These are phyloP conservation scores for Timandra comae DNA, from an alignment of 2,888 invertebrate species.

Conservation along the genomic window DNA sequence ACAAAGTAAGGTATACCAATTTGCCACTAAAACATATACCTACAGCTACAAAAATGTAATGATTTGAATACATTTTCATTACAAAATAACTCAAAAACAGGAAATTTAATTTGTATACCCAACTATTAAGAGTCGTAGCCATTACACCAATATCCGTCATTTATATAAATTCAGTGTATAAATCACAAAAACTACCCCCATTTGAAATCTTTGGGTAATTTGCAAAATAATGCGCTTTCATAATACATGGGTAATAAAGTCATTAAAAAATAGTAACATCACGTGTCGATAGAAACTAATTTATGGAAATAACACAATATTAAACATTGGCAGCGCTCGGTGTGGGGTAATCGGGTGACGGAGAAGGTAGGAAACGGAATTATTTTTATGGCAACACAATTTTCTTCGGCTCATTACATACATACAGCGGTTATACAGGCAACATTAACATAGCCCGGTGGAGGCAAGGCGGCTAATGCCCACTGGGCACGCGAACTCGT, in stretches of 20 bases:
- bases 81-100: no score
- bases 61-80: no score
- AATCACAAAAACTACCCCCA: slow-evolving; percentile 2
- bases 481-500: slow-evolving; percentile 69
- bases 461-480: slow-evolving; percentile 70
- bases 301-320: slow-evolving; percentile 20
- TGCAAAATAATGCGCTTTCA: slow-evolving; percentile 11
- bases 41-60: no score
- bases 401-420: slow-evolving; percentile 75
- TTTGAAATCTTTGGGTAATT: background rate
- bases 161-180: slow-evolving; percentile 1
- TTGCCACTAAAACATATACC: no score
- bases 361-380: slow-evolving; percentile 63
- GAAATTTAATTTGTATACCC: background rate
- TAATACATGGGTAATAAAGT: slow-evolving; percentile 17
- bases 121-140: no score
- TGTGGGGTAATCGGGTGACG: slow-evolving; percentile 48
- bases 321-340: slow-evolving; percentile 10
- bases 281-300: slow-evolving; percentile 19
- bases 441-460: slow-evolving; percentile 74
- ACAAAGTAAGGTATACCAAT: no score
- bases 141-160: background rate
- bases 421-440: slow-evolving; percentile 66
- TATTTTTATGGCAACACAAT: slow-evolving; percentile 77
- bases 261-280: slow-evolving; percentile 18